Base-by-base conservation (phyloP, 2,888 invertebrate species). In the Buathra laborator region DNA sequence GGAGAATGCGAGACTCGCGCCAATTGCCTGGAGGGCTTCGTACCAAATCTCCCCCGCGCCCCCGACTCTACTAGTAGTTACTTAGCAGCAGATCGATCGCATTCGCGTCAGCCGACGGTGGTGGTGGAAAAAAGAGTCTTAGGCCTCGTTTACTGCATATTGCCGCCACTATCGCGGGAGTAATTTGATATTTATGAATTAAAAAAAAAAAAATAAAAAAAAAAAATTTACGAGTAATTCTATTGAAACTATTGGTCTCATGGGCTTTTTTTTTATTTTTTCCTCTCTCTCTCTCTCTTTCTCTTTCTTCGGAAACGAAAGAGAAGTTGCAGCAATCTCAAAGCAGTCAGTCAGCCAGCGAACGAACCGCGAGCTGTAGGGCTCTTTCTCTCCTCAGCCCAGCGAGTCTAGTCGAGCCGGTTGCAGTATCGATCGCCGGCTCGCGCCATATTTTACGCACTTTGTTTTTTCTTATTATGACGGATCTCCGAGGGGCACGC, bases 401-500 rank as follows among this genome's bases (percentile, higher is more conserved):
- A 87, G 87, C 84, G 86, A 81, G 62, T 72, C 64, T 14, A 62
- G 78, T 78, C 74, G 77, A 89, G 88, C 86, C 83, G 87, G 86
- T 89, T 90, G 89, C 90, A 90, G 86, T 91, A 91, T 91, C 90
- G 91, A 90, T 90, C 90, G 29, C 56, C 68, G 16, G 87, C 89
- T 88, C 87, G 16, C 88, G 37, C 10, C 86, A 37, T 48, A 86
- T 87, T 85, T 87, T 75, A 90, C 90, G 89, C 90, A 90, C 89
- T 89, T 88, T 86, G 43, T 53, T 46, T 32, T 5, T 64, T 51
- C 10, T 56, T 51, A 43, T 77, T 44, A 3, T 10, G 24, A 56
- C 56, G 56, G 24, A 19, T 56, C 5, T 37, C 37, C 37, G 37
- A 37, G 37, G 6, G 37, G 37, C 37, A 37, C 37, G 37, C 5